Evolutionary conservation across 2,113 vertebrate species (phyloP).

Genomic region (Poeciliopsis turrubarensis): DNA sequence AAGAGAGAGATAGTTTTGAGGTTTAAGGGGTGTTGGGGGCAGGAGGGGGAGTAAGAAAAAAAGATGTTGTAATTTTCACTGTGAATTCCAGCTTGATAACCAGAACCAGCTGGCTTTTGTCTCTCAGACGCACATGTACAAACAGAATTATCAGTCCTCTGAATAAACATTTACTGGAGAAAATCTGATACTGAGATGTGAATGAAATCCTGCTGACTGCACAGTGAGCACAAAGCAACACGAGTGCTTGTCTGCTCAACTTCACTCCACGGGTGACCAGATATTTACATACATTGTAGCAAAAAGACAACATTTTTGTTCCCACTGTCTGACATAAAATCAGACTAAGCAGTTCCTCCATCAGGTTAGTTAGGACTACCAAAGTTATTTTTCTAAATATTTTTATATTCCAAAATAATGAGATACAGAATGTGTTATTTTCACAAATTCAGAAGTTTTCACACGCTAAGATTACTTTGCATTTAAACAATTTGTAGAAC

Average conservation of each 20-base stretch:
- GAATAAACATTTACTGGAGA: constrained; percentile 36
- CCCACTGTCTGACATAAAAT: neutral
- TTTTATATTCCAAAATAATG: neutral
- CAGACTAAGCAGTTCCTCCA: neutral
- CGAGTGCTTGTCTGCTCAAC: neutral
- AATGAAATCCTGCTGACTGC: constrained; percentile 14
- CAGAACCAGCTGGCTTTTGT: constrained; percentile 78
- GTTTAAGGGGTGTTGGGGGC: constrained; percentile 26
- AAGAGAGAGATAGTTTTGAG: constrained; percentile 40
- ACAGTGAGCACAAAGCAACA: constrained; percentile 4
- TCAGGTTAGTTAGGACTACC: neutral
- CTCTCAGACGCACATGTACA: constrained; percentile 49
- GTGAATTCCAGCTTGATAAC: constrained; percentile 81
- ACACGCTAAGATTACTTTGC: too few relatives aligned
- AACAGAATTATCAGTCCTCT: constrained; percentile 21
- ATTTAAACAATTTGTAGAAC: too few relatives aligned
- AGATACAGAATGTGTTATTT: too few relatives aligned
- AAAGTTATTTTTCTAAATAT: neutral
- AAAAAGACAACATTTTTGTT: neutral
- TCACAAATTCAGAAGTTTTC: too few relatives aligned
- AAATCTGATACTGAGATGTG: constrained; percentile 26
- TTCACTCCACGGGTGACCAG: neutral
- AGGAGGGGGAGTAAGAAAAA: constrained; percentile 29
- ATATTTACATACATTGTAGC: neutral
- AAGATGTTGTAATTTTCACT: constrained; percentile 77